Percentiles rank a stretch among this genome's conserved stretches.
Conservation (phyloP, 2,888 invertebrate species). For the Thysanoteuthis rhombus region DNA sequence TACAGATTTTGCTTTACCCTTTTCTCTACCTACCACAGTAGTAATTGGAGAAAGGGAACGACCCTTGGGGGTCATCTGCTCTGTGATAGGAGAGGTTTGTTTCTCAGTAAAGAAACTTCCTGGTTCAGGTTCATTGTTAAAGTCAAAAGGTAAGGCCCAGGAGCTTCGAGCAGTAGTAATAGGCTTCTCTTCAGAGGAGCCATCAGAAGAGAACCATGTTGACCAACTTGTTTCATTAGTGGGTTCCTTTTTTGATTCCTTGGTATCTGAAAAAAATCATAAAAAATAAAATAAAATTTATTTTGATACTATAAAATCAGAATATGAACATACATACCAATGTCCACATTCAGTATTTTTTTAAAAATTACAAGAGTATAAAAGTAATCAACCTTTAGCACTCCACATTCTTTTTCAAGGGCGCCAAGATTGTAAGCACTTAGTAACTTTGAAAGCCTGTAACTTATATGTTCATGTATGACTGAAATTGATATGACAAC, state of each 20-base stretch:
- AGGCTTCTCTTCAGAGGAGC: background rate
- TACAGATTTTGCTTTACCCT: background rate
- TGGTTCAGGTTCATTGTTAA: constrained; percentile 17
- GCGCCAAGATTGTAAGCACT: too few relatives aligned
- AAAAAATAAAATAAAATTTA: background rate
- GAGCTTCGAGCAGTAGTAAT: constrained; percentile 18
- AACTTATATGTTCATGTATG: too few relatives aligned
- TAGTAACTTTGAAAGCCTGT: too few relatives aligned
- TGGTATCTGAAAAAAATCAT: background rate
- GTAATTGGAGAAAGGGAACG: background rate
- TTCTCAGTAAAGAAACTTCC: constrained; percentile 20
- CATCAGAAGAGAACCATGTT: constrained; percentile 27
- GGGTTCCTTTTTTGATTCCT: background rate
- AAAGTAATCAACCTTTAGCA: background rate
- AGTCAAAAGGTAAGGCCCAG: constrained; percentile 20
- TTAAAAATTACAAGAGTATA: background rate
- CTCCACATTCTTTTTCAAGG: too few relatives aligned
- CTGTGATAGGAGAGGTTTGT: constrained; percentile 13
- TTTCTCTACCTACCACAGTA: background rate
- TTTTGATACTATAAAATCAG: background rate
- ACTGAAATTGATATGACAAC: too few relatives aligned
- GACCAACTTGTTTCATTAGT: background rate
- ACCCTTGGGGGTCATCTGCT: background rate
- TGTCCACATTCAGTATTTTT: background rate
- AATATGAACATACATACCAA: background rate